Evolutionary conservation across 2,113 vertebrate genomes (phyloP).

Genomic region (Sturnira hondurensis): DNA sequence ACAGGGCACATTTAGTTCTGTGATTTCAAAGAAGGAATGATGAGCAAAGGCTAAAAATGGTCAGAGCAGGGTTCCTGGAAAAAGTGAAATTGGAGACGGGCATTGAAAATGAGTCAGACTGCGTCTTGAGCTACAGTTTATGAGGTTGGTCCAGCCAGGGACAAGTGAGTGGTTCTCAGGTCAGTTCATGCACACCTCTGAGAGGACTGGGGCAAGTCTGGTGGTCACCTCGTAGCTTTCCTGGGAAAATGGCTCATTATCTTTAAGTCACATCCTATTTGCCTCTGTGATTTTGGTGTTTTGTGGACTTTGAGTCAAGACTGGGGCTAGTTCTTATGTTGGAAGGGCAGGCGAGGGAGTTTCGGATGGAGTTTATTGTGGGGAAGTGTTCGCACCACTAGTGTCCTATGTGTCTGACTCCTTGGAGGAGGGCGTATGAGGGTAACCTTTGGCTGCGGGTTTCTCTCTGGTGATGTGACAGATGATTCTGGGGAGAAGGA

Average conservation of each 20-base stretch:
- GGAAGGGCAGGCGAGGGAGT: background rate
- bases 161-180: too few relatives aligned
- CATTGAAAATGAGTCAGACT: background rate
- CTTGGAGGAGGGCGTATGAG: background rate
- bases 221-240: background rate
- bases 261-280: background rate
- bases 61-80: background rate
- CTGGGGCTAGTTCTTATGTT: background rate
- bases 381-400: background rate
- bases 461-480: background rate
- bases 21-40: constrained; percentile 18
- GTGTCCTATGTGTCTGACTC: background rate
- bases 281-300: background rate
- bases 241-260: background rate
- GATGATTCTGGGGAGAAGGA: background rate
- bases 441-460: background rate
- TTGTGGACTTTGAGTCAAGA: background rate
- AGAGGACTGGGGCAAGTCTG: background rate
- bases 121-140: background rate
- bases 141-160: background rate
- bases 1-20: background rate
- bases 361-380: background rate
- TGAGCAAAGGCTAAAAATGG: background rate
- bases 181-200: background rate
- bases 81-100: background rate